These are phyloP conservation scores for Acridotheres tristis DNA, from an alignment of 2,797 vertebrate species.

Conservation along the genomic window DNA sequence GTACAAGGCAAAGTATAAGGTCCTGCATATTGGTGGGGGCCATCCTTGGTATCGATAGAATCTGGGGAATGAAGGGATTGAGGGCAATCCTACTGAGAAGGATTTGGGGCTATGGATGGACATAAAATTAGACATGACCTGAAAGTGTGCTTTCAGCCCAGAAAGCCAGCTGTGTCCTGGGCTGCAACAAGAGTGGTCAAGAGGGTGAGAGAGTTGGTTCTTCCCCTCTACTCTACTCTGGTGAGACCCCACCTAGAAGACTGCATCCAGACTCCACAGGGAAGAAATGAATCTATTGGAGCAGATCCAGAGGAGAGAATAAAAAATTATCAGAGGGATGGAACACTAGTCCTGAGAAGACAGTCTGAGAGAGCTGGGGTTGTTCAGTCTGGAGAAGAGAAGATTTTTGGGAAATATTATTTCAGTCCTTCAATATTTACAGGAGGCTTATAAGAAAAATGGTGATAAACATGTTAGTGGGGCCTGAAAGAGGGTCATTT, in stretches of 20 bases:
- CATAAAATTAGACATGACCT: background rate
- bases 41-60: background rate
- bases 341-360: background rate
- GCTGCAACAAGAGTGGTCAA: background rate
- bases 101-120: fast-evolving
- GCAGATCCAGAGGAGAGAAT: background rate
- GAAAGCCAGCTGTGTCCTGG: background rate
- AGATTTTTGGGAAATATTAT: background rate
- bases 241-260: background rate
- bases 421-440: background rate
- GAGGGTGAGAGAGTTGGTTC: background rate
- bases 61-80: background rate
- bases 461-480: background rate
- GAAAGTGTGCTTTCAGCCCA: background rate
- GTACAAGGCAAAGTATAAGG: background rate
- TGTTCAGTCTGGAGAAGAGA: background rate
- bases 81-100: background rate
- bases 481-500: background rate
- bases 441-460: background rate
- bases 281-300: background rate
- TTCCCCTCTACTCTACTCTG: background rate
- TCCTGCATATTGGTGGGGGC: background rate
- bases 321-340: background rate
- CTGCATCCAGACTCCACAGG: no score
- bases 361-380: background rate